Conservation (phyloP, 2,888 invertebrate genomes). For the Xiphydria camelus region DNA sequence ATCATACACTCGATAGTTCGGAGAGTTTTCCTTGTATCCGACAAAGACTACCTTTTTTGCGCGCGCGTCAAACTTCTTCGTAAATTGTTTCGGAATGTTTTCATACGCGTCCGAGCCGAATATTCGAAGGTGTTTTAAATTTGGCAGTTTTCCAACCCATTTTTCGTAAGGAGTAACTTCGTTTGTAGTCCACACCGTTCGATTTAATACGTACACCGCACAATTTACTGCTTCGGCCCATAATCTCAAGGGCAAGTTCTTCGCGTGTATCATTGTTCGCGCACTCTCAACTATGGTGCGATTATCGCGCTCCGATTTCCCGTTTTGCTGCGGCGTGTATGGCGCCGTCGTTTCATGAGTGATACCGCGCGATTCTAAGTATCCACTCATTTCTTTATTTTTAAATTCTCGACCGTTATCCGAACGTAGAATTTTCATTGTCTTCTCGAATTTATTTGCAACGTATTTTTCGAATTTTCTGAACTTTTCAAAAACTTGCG, state of each 20-base stretch:
- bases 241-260: slow-evolving; percentile 20
- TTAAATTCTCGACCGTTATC: too few relatives aligned
- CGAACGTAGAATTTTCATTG: slow-evolving; percentile 12
- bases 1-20: slow-evolving; percentile 33
- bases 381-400: slow-evolving; percentile 16
- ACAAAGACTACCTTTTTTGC: slow-evolving; percentile 20
- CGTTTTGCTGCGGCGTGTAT: slow-evolving; percentile 29
- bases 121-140: slow-evolving; percentile 24
- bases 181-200: slow-evolving; percentile 12
- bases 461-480: too few relatives aligned
- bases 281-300: slow-evolving; percentile 32
- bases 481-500: slow-evolving; percentile 23
- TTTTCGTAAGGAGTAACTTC: neutral
- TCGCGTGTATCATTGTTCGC: slow-evolving; percentile 24
- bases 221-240: slow-evolving; percentile 36
- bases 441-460: slow-evolving; percentile 20
- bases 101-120: slow-evolving; percentile 27
- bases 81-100: slow-evolving; percentile 23
- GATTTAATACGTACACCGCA: slow-evolving; percentile 31
- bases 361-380: slow-evolving; percentile 26
- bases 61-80: slow-evolving; percentile 26
- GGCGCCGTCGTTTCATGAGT: slow-evolving; percentile 22
- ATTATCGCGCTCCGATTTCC: slow-evolving; percentile 34
- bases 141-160: slow-evolving; percentile 20
- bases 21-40: slow-evolving; percentile 22